Percentiles rank a stretch among this genome's conserved stretches.
Evolutionary conservation across 64 coral and sea anemone genomes (phyloP).

Genomic region (Orbicella faveolata): DNA sequence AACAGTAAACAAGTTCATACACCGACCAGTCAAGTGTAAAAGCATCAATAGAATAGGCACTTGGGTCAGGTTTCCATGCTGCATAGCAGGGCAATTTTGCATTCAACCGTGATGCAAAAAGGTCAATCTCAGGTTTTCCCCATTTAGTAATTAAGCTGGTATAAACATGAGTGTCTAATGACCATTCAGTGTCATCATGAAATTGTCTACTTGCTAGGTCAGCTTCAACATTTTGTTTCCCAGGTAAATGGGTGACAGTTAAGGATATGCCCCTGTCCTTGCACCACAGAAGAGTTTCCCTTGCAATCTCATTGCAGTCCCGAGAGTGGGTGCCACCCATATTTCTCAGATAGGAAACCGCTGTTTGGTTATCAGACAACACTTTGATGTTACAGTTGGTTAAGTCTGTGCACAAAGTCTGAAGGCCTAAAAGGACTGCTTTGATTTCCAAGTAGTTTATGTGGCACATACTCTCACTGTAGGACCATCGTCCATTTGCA

Average conservation of each 20-base stretch:
- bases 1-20: slow-evolving; percentile 19
- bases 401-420: background rate
- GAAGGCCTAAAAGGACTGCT: slow-evolving; percentile 48
- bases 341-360: slow-evolving; percentile 22
- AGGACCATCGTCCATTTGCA: slow-evolving; percentile 16
- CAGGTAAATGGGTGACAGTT: slow-evolving; percentile 35
- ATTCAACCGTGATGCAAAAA: slow-evolving; percentile 54
- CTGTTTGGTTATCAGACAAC: slow-evolving; percentile 61
- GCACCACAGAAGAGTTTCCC: slow-evolving; percentile 43
- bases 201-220: slow-evolving; percentile 49
- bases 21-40: slow-evolving; percentile 44
- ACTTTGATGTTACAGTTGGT: slow-evolving; percentile 26
- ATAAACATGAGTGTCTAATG: slow-evolving; percentile 9
- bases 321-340: slow-evolving; percentile 48
- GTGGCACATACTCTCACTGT: slow-evolving; percentile 13
- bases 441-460: slow-evolving; percentile 66
- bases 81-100: slow-evolving; percentile 20
- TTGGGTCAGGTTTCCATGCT: slow-evolving; percentile 52
- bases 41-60: slow-evolving; percentile 36
- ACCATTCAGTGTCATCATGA: slow-evolving; percentile 47
- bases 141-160: background rate
- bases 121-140: background rate
- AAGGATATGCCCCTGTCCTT: slow-evolving; percentile 28
- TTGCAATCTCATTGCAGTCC: slow-evolving; percentile 29
- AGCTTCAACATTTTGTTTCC: slow-evolving; percentile 44